Evolutionary conservation across 2,888 invertebrate species (phyloP), one percentile per base, ranked within the genome.

Genomic region (Clunio marinus): DNA sequence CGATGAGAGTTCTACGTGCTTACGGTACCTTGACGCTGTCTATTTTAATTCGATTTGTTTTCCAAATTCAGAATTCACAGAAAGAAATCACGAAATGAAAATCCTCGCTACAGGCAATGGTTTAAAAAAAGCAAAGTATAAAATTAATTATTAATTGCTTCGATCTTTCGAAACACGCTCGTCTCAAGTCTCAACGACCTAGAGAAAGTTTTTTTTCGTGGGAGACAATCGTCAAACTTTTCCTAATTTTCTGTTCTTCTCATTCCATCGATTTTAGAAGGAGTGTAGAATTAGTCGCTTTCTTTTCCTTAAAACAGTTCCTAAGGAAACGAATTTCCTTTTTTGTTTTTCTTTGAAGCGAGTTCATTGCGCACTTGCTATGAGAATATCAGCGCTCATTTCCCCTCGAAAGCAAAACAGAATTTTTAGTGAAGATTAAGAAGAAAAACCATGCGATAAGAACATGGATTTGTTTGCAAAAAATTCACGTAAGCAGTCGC

Each of bases 181-280:
- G n/a, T n/a, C n/a, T n/a, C n/a, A n/a, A n/a, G n/a, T n/a, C n/a
- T n/a, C n/a, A n/a, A n/a, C n/a, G n/a, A n/a, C n/a, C n/a, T n/a
- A n/a, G n/a, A n/a, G n/a, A n/a, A n/a, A n/a, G n/a, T n/a, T n/a
- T n/a, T n/a, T n/a, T n/a, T n/a, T n/a, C n/a, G n/a, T n/a, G n/a
- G n/a, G n/a, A n/a, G n/a, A n/a, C n/a, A n/a, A n/a, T n/a, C n/a
- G n/a, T n/a, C n/a, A n/a, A n/a, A n/a, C n/a, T n/a, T n/a, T n/a
- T n/a, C n/a, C n/a, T n/a, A n/a, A n/a, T n/a, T n/a, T n/a, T n/a
- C n/a, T n/a, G n/a, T n/a, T n/a, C n/a, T n/a, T 15, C 22, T 51
- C 51, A 7, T 7, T 20, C 17, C 51, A 51, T 51, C 51, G 51
- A 51, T 51, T 51, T 51, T 51, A 51, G 22, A 22, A 51, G 17